Percentiles rank a stretch among this genome's conserved stretches.
phyloP scores from a whole-genome alignment of 2,888 invertebrate genomes.

The Automeris io region DNA sequence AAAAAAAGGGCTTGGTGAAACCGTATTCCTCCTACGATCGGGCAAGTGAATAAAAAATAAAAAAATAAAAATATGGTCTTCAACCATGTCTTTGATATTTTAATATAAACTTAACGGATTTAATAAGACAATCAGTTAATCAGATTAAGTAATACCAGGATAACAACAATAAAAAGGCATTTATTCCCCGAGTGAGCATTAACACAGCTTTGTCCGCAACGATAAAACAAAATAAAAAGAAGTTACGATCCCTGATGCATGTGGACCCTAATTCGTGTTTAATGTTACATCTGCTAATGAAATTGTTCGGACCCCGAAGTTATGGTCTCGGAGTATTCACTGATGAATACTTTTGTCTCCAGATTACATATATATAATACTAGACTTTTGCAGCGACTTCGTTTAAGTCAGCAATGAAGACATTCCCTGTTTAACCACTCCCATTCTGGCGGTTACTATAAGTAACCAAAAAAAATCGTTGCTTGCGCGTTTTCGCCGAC shows the following conservation, averaged over 20 bases:
- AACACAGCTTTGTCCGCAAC: not conserved
- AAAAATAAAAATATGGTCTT: too few relatives aligned
- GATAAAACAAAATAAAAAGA: conserved; percentile 25
- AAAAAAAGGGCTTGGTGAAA: too few relatives aligned
- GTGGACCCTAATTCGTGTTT: conserved; percentile 20
- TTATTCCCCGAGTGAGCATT: not conserved
- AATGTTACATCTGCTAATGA: conserved; percentile 16
- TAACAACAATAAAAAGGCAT: not conserved
- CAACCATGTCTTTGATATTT: not conserved
- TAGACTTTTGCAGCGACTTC: not conserved
- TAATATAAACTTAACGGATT: not conserved
- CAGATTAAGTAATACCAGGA: not conserved
- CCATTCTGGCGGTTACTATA: not conserved
- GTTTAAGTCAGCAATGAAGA: not conserved
- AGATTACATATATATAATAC: not conserved
- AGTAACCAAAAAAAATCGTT: not conserved
- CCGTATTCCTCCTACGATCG: too few relatives aligned
- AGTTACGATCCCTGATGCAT: conserved; percentile 20
- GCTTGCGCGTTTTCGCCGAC: too few relatives aligned
- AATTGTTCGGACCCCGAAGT: conserved; percentile 12
- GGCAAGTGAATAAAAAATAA: too few relatives aligned
- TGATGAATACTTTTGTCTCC: conserved; percentile 8
- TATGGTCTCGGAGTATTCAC: conserved; percentile 4
- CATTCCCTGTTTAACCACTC: not conserved
- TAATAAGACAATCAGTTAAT: not conserved